These are phyloP conservation scores for Cryptophagus acutangulus DNA, from an alignment of 2,888 invertebrate species.

Conservation along the genomic window DNA sequence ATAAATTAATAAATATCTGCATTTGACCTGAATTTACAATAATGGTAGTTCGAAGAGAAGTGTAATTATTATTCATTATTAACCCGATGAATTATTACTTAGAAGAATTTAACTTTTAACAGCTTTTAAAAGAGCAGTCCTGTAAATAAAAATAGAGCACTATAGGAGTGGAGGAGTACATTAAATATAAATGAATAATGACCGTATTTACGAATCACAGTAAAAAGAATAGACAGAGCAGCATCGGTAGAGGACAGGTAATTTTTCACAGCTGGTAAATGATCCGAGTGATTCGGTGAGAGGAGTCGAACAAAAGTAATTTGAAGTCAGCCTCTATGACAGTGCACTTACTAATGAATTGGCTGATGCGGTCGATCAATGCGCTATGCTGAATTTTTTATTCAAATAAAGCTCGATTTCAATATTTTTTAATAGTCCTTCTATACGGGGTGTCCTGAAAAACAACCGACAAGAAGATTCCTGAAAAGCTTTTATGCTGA, in stretches of 20 bases:
- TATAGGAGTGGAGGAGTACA: too few relatives aligned
- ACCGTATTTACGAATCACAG: slow-evolving; percentile 33
- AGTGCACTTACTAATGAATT: neutral
- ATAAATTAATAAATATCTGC: slow-evolving; percentile 20
- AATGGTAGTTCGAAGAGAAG: slow-evolving; percentile 14
- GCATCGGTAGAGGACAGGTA: slow-evolving; percentile 30
- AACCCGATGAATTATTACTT: too few relatives aligned
- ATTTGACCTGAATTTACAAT: slow-evolving; percentile 21
- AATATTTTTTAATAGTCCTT: too few relatives aligned
- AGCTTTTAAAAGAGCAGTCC: too few relatives aligned
- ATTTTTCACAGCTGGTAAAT: slow-evolving; percentile 37
- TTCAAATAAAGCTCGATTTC: too few relatives aligned
- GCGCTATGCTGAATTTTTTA: too few relatives aligned
- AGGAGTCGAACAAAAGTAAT: slow-evolving; percentile 7
- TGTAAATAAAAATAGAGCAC: too few relatives aligned
- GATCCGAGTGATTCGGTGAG: slow-evolving; percentile 36
- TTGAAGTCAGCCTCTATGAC: slow-evolving; percentile 2
- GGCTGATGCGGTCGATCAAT: slow-evolving; percentile 1
- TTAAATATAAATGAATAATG: slow-evolving; percentile 32
- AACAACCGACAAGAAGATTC: too few relatives aligned
- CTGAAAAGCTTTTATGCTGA: too few relatives aligned
- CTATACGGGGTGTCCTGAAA: too few relatives aligned
- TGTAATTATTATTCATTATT: slow-evolving; percentile 19
- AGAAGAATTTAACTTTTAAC: too few relatives aligned
- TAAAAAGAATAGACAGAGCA: slow-evolving; percentile 20